phyloP scores from a whole-genome alignment of 2,113 vertebrate species.

The Tragulus kanchil region DNA sequence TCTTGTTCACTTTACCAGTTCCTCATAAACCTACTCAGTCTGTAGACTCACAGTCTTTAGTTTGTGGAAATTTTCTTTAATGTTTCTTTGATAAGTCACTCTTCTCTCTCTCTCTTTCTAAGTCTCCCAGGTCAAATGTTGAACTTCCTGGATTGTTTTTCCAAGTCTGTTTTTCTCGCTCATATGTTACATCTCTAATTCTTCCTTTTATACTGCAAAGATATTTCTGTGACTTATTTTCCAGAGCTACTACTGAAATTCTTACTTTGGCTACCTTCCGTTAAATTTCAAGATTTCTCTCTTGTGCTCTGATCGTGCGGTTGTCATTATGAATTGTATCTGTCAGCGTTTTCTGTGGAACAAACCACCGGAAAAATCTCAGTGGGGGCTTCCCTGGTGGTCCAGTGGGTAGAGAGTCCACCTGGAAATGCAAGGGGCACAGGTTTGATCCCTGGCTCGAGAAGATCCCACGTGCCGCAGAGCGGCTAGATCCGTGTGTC shows the following conservation, averaged over 20 bases:
- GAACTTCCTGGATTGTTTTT: not conserved
- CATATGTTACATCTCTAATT: not conserved
- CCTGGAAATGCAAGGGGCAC: too few species aligned
- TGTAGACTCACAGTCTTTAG: not conserved
- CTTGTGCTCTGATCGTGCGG: not conserved
- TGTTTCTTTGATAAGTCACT: not conserved
- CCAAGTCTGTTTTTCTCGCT: not conserved
- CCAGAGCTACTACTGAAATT: not conserved
- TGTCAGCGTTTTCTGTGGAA: not conserved
- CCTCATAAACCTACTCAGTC: not conserved
- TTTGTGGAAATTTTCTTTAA: not conserved
- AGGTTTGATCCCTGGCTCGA: too few species aligned
- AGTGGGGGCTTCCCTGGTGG: too few species aligned
- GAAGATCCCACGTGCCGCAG: too few species aligned
- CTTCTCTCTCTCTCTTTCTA: not conserved
- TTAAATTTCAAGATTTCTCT: not conserved
- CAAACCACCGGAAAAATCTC: not conserved
- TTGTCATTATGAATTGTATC: not conserved
- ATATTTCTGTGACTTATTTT: slow-evolving; percentile 8
- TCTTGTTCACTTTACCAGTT: not conserved
- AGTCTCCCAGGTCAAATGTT: not conserved
- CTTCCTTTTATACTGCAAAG: not conserved
- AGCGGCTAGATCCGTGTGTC: too few species aligned
- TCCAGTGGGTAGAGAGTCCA: too few species aligned
- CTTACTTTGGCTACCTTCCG: not conserved